Evolutionary conservation across 2,888 invertebrate genomes (phyloP).

Genomic region (Criorhina ranunculi): DNA sequence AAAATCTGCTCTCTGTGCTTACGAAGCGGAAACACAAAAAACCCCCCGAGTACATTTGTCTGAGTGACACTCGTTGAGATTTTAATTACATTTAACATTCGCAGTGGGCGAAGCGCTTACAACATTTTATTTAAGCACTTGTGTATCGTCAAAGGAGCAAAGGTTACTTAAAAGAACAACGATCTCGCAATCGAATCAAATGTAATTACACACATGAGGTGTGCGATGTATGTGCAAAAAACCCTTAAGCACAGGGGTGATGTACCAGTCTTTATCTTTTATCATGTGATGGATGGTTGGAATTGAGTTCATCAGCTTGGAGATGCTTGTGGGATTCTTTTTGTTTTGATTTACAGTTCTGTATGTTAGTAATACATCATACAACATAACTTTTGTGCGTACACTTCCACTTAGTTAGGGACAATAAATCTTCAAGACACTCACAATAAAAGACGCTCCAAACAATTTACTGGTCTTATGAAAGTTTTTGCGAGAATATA

Average conservation of each 20-base stretch:
- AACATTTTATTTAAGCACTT: conserved; percentile 17
- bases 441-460: background rate
- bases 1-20: background rate
- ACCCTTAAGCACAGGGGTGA: background rate
- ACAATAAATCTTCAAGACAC: conserved; percentile 29
- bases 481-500: too few species aligned
- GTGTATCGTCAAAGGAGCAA: conserved; percentile 38
- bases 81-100: conserved; percentile 14
- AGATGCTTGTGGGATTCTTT: conserved; percentile 17
- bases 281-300: conserved; percentile 48
- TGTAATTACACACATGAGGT: conserved; percentile 16
- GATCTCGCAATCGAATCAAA: conserved; percentile 11
- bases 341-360: conserved; percentile 46
- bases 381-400: conserved; percentile 24
- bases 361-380: conserved; percentile 27
- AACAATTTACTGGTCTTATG: conserved; percentile 1
- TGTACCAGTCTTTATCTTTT: conserved; percentile 29
- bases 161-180: conserved; percentile 21
- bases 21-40: conserved; percentile 8
- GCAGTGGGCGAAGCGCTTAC: background rate
- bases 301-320: conserved; percentile 35
- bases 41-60: conserved; percentile 6
- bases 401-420: conserved; percentile 44
- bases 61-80: conserved; percentile 4
- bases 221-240: background rate